Evolutionary conservation across 2,888 invertebrate species (phyloP), one percentile per base, ranked within the genome.

Genomic region (Spilosoma lubricipeda): DNA sequence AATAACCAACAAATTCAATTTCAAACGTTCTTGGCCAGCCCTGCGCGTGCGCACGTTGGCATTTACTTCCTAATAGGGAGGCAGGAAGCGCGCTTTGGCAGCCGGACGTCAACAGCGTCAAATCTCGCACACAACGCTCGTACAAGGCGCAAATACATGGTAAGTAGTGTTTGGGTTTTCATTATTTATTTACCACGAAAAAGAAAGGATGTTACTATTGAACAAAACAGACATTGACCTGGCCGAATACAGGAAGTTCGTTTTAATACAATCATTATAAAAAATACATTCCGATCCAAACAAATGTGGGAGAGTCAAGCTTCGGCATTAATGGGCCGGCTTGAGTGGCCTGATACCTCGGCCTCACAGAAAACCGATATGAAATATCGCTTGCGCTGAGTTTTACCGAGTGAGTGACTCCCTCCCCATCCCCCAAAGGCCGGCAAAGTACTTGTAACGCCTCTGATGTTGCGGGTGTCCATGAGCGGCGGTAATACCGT

Each of bases 41-140:
- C 87, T 90, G 75, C 59, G 70, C 71, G 36, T 39, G 66, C 30
- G 27, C 71, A 78, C 80, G 82, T 85, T 81, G 86, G 86, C 85
- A 86, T 91, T 89, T 90, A 93, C 94, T 94, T 94, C 94, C 94
- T 93, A 93, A 93, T 88, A 89, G 86, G 93, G 91, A 80, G 87
- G 86, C 92, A 90, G 94, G 94, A 94, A 93, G 91, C 90, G 80
- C 76, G 80, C 86, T 76, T 79, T 67, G 85, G 85, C 79, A 88
- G 86, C 86, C 87, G 85, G 84, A 82, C 81, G 80, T 73, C 74
- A 70, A 66, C 27, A 27, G 42, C 39, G 63, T 74, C 82, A 67
- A 77, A 82, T 69, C 67, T 77, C 67, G 76, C 70, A 72, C 33
- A 71, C 77, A 70, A 23, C 20, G n/a, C 71, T 70, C 65, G 36